These are phyloP conservation scores for Sphaeramia orbicularis DNA, from an alignment of 2,797 vertebrate genomes.

Conservation along the genomic window DNA sequence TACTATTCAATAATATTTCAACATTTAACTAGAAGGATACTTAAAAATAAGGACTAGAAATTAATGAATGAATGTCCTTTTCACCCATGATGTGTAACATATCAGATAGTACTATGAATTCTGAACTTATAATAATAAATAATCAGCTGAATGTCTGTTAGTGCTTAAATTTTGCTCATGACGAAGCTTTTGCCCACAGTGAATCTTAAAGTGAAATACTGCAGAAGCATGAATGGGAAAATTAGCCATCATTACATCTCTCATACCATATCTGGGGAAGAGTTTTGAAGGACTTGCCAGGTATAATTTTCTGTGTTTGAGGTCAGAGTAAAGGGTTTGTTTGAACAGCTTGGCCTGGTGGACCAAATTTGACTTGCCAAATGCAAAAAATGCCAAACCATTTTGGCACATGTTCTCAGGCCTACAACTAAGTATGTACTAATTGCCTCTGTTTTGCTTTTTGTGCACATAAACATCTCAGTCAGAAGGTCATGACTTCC, in stretches of 20 bases:
- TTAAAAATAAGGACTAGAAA: too few relatives aligned
- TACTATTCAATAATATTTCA: too few relatives aligned
- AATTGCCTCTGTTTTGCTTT: slow-evolving; percentile 47
- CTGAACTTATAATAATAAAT: too few relatives aligned
- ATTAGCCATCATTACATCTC: not conserved
- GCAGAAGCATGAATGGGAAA: not conserved
- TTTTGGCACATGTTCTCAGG: slow-evolving; percentile 60
- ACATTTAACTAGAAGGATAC: too few relatives aligned
- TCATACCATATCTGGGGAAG: not conserved
- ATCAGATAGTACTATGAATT: too few relatives aligned
- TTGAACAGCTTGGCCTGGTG: slow-evolving; percentile 49
- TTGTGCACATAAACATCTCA: slow-evolving; percentile 67
- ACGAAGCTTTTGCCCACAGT: too few relatives aligned
- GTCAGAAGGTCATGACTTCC: slow-evolving; percentile 53
- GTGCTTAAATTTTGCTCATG: too few relatives aligned
- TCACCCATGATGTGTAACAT: too few relatives aligned
- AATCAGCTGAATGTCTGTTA: too few relatives aligned
- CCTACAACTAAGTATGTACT: slow-evolving; percentile 61
- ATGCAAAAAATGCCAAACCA: slow-evolving; percentile 40
- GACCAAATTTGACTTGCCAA: slow-evolving; percentile 29
- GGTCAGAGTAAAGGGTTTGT: slow-evolving; percentile 35
- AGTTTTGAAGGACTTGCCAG: slow-evolving; percentile 12
- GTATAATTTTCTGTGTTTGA: slow-evolving; percentile 33
- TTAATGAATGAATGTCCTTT: too few relatives aligned
- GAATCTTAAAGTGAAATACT: too few relatives aligned